Conservation (phyloP, 2,797 vertebrate species). For the Distichodus sexfasciatus region DNA sequence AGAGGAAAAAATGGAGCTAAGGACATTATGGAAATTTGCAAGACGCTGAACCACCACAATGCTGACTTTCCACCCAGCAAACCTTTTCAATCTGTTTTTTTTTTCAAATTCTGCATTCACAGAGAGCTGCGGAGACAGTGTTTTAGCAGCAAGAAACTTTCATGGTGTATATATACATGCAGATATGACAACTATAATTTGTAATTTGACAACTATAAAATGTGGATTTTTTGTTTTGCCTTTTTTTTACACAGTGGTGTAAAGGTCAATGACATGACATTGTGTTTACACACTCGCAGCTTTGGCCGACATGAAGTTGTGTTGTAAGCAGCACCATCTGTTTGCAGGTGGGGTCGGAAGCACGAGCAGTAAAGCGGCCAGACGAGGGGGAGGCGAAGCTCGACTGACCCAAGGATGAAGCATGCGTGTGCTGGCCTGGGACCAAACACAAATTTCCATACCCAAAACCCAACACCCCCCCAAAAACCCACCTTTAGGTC, state of each 20-base stretch:
- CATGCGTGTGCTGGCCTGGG: slow-evolving; percentile 47
- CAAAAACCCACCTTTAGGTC: no score
- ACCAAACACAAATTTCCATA: no score
- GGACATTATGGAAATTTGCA: not conserved
- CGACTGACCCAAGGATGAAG: slow-evolving; percentile 34
- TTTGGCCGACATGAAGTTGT: no score
- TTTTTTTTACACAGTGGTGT: no score
- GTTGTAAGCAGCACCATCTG: slow-evolving; percentile 56
- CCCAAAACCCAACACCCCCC: no score
- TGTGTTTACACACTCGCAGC: not conserved
- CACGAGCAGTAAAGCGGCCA: slow-evolving; percentile 44
- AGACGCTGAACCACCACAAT: not conserved
- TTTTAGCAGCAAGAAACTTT: no score
- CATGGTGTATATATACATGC: no score
- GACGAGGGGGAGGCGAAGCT: slow-evolving; percentile 44
- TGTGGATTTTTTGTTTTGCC: not conserved
- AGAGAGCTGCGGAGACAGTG: not conserved
- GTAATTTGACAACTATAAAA: slow-evolving; percentile 1
- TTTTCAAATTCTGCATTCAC: not conserved
- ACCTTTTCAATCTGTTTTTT: not conserved
- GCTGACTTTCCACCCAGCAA: not conserved
- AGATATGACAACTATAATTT: no score
- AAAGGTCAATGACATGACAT: slow-evolving; percentile 8
- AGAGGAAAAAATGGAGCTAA: not conserved
- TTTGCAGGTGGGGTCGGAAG: slow-evolving; percentile 57